These are phyloP conservation scores for Todiramphus chloris DNA, from an alignment of 2,113 vertebrate genomes.

Conservation along the genomic window DNA sequence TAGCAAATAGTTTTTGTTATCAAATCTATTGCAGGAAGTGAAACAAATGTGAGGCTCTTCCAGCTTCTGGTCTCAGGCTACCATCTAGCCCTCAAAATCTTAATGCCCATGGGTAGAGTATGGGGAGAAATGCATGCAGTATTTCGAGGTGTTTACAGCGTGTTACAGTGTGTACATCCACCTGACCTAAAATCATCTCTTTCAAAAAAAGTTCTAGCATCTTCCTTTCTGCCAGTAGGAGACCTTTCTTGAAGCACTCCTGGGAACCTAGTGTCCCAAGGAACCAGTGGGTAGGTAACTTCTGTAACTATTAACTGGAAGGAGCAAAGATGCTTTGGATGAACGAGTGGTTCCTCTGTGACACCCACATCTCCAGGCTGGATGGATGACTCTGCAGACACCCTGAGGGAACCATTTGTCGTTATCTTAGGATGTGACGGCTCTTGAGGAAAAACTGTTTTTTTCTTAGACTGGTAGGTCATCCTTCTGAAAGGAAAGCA, in stretches of 20 bases:
- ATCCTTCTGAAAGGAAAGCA: background rate
- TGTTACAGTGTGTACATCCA: no score
- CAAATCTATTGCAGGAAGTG: background rate
- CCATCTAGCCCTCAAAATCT: background rate
- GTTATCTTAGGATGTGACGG: background rate
- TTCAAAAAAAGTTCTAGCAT: background rate
- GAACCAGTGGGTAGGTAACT: background rate
- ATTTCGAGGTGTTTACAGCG: background rate
- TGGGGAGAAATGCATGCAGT: fast-evolving
- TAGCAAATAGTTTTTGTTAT: background rate
- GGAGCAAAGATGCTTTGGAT: background rate
- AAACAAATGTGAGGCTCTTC: background rate
- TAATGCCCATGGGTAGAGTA: background rate
- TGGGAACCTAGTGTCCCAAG: background rate
- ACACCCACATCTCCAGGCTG: background rate
- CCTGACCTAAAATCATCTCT: background rate
- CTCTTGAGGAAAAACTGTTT: background rate
- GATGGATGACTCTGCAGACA: background rate
- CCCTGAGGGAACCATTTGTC: background rate
- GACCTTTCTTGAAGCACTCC: background rate
- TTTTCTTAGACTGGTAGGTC: background rate
- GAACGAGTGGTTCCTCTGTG: fast-evolving
- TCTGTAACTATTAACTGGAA: background rate
- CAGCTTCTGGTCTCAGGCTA: background rate
- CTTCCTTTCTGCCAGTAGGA: background rate